Conservation (phyloP, 2,113 vertebrate genomes). For the Aphyosemion australe region DNA sequence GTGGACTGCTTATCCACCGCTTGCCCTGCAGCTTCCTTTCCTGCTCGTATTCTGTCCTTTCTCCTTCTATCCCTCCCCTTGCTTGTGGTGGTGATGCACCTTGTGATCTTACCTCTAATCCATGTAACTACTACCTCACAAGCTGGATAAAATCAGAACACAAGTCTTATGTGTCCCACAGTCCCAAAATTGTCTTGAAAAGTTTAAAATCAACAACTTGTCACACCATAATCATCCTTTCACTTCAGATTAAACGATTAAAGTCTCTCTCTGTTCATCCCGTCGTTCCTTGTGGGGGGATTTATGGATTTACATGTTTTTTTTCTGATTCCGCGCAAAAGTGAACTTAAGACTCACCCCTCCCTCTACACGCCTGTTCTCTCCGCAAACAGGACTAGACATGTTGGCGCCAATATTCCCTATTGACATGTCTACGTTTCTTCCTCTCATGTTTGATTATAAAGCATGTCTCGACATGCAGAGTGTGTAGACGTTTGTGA, state of each 20-base stretch:
- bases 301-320: constrained; percentile 67
- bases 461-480: too few relatives aligned
- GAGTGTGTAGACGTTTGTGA: constrained; percentile 1
- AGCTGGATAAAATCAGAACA: too few relatives aligned
- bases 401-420: background rate
- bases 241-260: constrained; percentile 57
- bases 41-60: too few relatives aligned
- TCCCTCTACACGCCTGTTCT: constrained; percentile 13
- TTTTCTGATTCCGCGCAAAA: constrained; percentile 28
- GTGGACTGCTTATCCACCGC: too few relatives aligned
- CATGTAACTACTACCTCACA: too few relatives aligned
- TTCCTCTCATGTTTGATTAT: background rate
- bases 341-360: constrained; percentile 37
- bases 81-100: too few relatives aligned
- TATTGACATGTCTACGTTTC: background rate
- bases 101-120: too few relatives aligned
- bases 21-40: too few relatives aligned
- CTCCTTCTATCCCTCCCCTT: too few relatives aligned
- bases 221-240: constrained; percentile 36
- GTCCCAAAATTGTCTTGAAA: too few relatives aligned
- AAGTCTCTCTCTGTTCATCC: constrained; percentile 24
- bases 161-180: background rate
- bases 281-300: constrained; percentile 42
- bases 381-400: background rate
- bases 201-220: constrained; percentile 1